Evolutionary conservation across 1,140 invertebrate species (phyloP).

Genomic region (Drosophila carrolli): DNA sequence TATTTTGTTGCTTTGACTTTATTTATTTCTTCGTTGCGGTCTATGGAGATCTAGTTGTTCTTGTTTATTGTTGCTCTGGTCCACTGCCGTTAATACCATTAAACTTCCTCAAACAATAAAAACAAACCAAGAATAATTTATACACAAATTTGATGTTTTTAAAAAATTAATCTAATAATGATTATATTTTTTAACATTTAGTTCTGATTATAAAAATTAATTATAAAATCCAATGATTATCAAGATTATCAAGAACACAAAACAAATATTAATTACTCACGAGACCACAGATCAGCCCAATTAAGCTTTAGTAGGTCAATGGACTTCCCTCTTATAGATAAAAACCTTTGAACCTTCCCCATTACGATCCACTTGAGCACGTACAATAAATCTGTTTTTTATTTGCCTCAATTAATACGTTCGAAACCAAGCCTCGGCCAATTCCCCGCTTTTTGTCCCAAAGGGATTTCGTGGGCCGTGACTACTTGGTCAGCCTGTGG

Average conservation of each 20-base stretch:
- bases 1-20: slow-evolving; percentile 47
- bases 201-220: background rate
- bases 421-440: slow-evolving; percentile 15
- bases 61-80: slow-evolving; percentile 45
- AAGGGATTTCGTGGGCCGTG: slow-evolving; percentile 38
- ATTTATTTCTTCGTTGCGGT: slow-evolving; percentile 7
- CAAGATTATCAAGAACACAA: background rate
- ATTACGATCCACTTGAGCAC: slow-evolving; percentile 14
- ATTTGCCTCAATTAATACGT: slow-evolving; percentile 53
- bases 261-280: background rate
- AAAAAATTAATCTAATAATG: too few relatives aligned
- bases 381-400: slow-evolving; percentile 61
- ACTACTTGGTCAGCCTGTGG: slow-evolving; percentile 22
- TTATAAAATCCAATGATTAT: background rate
- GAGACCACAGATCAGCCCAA: slow-evolving; percentile 1
- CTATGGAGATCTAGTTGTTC: slow-evolving; percentile 15
- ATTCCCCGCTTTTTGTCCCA: slow-evolving; percentile 10
- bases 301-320: slow-evolving; percentile 17
- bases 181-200: background rate
- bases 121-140: slow-evolving; percentile 10
- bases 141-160: too few relatives aligned
- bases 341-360: slow-evolving; percentile 4
- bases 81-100: slow-evolving; percentile 55
- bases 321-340: background rate
- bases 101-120: slow-evolving; percentile 21